Conservation (phyloP, 2,888 invertebrate species). For the Clusia tigrina region DNA sequence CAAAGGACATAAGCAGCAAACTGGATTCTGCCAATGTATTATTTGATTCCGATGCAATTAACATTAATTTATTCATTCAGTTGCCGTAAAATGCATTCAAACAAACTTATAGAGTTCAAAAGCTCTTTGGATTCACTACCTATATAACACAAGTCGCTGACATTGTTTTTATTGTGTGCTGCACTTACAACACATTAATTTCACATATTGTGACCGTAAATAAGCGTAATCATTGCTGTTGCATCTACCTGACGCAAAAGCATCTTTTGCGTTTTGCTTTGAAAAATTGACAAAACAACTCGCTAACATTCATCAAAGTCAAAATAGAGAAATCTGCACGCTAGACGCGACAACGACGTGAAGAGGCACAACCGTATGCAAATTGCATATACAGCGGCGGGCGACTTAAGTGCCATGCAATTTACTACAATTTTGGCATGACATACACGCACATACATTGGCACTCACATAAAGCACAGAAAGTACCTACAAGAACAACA, state of each 20-base stretch:
- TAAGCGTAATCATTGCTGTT: constrained; percentile 2
- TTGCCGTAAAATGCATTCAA: too few relatives aligned
- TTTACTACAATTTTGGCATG: constrained; percentile 60
- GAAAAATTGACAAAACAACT: constrained; percentile 34
- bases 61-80: too few relatives aligned
- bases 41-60: too few relatives aligned
- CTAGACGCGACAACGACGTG: constrained; percentile 32
- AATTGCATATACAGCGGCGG: constrained; percentile 12
- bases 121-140: too few relatives aligned
- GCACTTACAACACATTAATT: constrained; percentile 39
- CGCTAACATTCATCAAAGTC: constrained; percentile 64
- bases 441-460: constrained; percentile 46
- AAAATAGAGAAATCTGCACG: constrained; percentile 54
- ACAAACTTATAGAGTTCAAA: too few relatives aligned
- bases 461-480: constrained; percentile 48
- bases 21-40: too few relatives aligned
- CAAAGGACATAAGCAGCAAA: too few relatives aligned
- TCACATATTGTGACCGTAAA: constrained; percentile 39
- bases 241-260: not conserved
- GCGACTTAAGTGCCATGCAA: constrained; percentile 53
- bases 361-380: constrained; percentile 17
- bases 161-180: not conserved
- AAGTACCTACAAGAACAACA: constrained; percentile 28
- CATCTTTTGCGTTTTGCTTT: constrained; percentile 6
- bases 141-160: too few relatives aligned